These are phyloP conservation scores for Calameuta filiformis DNA, from an alignment of 2,888 invertebrate species.

Conservation along the genomic window DNA sequence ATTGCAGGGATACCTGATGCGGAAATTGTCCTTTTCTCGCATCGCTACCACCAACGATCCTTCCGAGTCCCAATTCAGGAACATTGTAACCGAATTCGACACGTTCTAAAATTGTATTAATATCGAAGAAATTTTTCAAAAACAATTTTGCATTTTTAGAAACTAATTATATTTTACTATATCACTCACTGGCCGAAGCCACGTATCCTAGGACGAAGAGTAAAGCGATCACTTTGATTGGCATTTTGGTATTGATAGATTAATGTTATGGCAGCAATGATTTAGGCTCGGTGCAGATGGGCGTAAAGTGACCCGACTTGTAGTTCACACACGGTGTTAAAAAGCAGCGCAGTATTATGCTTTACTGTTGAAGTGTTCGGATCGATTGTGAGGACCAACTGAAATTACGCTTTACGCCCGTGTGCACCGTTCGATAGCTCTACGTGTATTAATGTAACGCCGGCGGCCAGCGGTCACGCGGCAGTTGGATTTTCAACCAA, in stretches of 20 bases:
- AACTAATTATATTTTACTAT: neutral
- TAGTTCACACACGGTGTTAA: no score
- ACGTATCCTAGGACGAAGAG: conserved; percentile 25
- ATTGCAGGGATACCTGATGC: conserved; percentile 65
- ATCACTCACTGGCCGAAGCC: conserved; percentile 37
- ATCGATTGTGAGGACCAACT: no score
- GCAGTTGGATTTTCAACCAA: no score
- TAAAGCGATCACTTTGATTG: conserved; percentile 30
- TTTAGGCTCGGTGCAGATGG: neutral
- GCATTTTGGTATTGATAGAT: conserved; percentile 26
- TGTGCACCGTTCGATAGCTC: no score
- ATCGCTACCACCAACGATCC: conserved; percentile 46
- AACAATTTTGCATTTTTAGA: no score
- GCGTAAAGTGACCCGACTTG: no score
- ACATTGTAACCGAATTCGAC: conserved; percentile 29
- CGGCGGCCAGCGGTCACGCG: no score
- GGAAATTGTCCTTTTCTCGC: conserved; percentile 64
- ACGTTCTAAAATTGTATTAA: conserved; percentile 16
- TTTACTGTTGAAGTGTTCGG: no score
- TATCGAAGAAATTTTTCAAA: neutral
- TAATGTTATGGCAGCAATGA: neutral
- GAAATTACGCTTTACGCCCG: no score
- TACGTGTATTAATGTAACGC: no score
- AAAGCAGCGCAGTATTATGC: no score
- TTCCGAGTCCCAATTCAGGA: conserved; percentile 19